phyloP scores from a whole-genome alignment of 2,113 vertebrate genomes.

The Myiozetetes cayanensis region DNA sequence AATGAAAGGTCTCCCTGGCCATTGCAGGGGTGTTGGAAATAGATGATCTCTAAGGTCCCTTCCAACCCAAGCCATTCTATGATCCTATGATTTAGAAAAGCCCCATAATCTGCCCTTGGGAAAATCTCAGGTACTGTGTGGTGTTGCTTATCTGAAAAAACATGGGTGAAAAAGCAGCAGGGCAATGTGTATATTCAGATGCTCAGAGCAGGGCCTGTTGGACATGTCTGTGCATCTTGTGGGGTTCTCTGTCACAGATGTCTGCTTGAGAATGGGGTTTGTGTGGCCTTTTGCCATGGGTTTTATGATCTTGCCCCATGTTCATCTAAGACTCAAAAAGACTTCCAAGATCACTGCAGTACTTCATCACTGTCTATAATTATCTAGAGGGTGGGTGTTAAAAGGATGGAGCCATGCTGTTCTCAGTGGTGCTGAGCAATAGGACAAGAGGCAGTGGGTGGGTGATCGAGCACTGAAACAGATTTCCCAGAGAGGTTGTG shows the following conservation, averaged over 20 bases:
- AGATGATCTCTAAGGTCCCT: not conserved
- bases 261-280: not conserved
- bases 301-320: not conserved
- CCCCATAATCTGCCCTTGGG: not conserved
- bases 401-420: not conserved
- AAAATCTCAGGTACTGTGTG: rapidly evolving
- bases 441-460: not conserved
- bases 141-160: not conserved
- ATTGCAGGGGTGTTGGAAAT: not conserved
- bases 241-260: too few species aligned
- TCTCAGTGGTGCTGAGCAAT: rapidly evolving
- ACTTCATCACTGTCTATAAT: too few species aligned
- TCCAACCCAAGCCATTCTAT: not conserved
- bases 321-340: not conserved
- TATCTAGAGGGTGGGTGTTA: not conserved
- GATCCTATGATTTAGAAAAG: not conserved
- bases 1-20: not conserved
- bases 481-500: not conserved
- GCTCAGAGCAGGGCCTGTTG: not conserved
- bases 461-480: not conserved
- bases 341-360: not conserved
- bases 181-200: too few species aligned
- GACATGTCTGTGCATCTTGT: rapidly evolving
- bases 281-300: not conserved
- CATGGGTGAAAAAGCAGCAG: rapidly evolving